Percentiles rank a stretch among this genome's conserved stretches.
phyloP scores from a whole-genome alignment of 1,140 invertebrate species.

The Drosophila paulistorum region DNA sequence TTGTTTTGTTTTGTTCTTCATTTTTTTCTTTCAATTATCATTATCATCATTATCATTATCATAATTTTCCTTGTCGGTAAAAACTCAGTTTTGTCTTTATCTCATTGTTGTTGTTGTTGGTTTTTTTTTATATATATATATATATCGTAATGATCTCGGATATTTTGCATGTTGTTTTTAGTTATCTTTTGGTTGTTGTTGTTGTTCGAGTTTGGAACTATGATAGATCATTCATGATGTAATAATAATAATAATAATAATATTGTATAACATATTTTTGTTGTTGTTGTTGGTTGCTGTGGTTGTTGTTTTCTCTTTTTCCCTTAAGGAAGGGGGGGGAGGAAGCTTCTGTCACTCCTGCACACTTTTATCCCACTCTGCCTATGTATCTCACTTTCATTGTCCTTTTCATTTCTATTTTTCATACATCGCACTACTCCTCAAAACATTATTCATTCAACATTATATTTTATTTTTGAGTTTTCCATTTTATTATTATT shows the following conservation, averaged over 20 bases:
- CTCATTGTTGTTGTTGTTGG: slow-evolving; percentile 32
- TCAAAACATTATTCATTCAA: slow-evolving; percentile 39
- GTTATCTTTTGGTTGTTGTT: slow-evolving; percentile 17
- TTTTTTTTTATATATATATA: slow-evolving; percentile 9
- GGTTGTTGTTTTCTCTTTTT: slow-evolving; percentile 23
- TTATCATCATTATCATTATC: slow-evolving; percentile 67
- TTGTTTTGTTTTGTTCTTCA: slow-evolving; percentile 35
- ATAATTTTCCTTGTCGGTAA: slow-evolving; percentile 68
- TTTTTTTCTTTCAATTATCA: slow-evolving; percentile 45
- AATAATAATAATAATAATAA: slow-evolving; percentile 62
- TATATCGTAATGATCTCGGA: slow-evolving; percentile 40
- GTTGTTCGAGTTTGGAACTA: slow-evolving; percentile 52
- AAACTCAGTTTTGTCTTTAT: slow-evolving; percentile 70
- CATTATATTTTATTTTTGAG: slow-evolving; percentile 25
- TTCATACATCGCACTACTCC: background rate
- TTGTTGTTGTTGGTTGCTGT: slow-evolving; percentile 7
- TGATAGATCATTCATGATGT: slow-evolving; percentile 71
- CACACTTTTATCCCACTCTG: background rate
- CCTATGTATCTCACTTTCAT: slow-evolving; percentile 10
- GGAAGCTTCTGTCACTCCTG: background rate
- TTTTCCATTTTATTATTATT: slow-evolving; percentile 15
- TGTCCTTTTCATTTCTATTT: background rate
- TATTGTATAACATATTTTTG: slow-evolving; percentile 72
- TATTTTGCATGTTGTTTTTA: slow-evolving; percentile 58
- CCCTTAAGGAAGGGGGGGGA: background rate